A percentile compares a stretch with the other conserved stretches of the same genome.
Conservation (phyloP, 1,140 invertebrate genomes). For the Drosophila rufa region DNA sequence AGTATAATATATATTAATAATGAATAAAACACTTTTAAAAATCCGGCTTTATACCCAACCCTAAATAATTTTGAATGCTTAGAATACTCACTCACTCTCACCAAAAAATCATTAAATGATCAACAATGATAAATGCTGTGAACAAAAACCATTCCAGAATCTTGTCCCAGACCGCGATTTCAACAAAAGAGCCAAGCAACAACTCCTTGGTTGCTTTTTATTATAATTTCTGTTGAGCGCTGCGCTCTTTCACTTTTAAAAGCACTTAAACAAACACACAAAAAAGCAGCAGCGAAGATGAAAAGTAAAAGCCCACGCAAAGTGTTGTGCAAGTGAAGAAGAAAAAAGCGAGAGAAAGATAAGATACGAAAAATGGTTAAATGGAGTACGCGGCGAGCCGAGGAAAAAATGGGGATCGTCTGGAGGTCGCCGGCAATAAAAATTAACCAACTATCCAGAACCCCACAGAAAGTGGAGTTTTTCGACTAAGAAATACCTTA, state of each 20-base stretch:
- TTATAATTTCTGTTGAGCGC: slow-evolving; percentile 18
- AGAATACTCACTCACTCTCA: slow-evolving; percentile 14
- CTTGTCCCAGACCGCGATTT: slow-evolving; percentile 23
- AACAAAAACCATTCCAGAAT: slow-evolving; percentile 29
- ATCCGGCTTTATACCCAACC: too few species aligned
- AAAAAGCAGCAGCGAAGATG: slow-evolving; percentile 45
- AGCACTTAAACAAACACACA: slow-evolving; percentile 54
- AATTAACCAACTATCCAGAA: slow-evolving; percentile 20
- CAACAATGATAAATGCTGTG: slow-evolving; percentile 22
- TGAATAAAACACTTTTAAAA: not conserved
- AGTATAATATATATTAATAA: not conserved
- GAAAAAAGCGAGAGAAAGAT: slow-evolving; percentile 46
- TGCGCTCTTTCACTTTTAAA: slow-evolving; percentile 62
- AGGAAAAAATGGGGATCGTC: slow-evolving; percentile 4
- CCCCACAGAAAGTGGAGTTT: slow-evolving; percentile 1
- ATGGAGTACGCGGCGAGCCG: slow-evolving; percentile 3
- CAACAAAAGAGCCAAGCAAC: slow-evolving; percentile 11
- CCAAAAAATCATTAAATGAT: slow-evolving; percentile 16
- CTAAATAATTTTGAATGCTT: too few species aligned
- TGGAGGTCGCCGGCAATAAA: slow-evolving; percentile 43
- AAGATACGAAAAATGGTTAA: slow-evolving; percentile 53
- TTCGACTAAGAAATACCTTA: not conserved
- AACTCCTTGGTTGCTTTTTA: slow-evolving; percentile 15
- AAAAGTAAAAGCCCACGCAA: slow-evolving; percentile 61
- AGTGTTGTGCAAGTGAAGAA: slow-evolving; percentile 49